These are phyloP conservation scores for Toxotes chatareus DNA, from an alignment of 2,113 vertebrate species.

Conservation along the genomic window DNA sequence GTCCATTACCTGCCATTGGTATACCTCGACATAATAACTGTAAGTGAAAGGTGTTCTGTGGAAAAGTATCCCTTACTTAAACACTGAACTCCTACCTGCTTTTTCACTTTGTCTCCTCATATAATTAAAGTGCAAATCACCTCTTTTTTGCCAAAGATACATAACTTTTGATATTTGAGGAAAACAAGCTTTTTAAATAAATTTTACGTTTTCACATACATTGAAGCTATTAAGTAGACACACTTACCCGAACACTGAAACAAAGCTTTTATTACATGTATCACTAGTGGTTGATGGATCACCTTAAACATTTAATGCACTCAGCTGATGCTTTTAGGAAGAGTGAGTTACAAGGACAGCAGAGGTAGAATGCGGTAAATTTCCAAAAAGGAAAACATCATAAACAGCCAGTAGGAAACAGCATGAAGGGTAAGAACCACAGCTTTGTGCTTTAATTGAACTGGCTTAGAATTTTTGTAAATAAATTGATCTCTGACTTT, in stretches of 20 bases:
- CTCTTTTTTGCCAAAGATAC: background rate
- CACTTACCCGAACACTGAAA: slow-evolving; percentile 13
- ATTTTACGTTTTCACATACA: no score
- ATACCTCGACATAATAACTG: background rate
- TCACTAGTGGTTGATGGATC: slow-evolving; percentile 24
- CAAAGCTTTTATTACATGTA: slow-evolving; percentile 34
- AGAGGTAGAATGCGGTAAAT: background rate
- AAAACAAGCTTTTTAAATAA: background rate
- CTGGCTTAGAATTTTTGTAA: slow-evolving; percentile 27
- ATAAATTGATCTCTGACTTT: slow-evolving; percentile 25
- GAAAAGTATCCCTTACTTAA: background rate
- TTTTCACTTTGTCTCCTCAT: background rate
- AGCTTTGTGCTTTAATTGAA: slow-evolving; percentile 22
- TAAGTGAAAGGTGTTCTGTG: background rate
- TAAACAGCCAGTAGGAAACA: slow-evolving; percentile 18
- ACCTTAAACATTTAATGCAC: slow-evolving; percentile 35
- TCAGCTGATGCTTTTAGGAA: slow-evolving; percentile 46
- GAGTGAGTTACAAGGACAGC: slow-evolving; percentile 54
- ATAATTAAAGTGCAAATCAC: background rate
- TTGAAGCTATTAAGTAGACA: background rate
- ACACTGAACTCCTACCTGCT: background rate
- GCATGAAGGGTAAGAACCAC: background rate
- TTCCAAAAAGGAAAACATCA: slow-evolving; percentile 28
- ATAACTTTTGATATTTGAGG: slow-evolving; percentile 17
- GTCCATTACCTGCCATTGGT: background rate